Evolutionary conservation across 2,113 vertebrate species (phyloP).

Genomic region (Istiophorus platypterus): DNA sequence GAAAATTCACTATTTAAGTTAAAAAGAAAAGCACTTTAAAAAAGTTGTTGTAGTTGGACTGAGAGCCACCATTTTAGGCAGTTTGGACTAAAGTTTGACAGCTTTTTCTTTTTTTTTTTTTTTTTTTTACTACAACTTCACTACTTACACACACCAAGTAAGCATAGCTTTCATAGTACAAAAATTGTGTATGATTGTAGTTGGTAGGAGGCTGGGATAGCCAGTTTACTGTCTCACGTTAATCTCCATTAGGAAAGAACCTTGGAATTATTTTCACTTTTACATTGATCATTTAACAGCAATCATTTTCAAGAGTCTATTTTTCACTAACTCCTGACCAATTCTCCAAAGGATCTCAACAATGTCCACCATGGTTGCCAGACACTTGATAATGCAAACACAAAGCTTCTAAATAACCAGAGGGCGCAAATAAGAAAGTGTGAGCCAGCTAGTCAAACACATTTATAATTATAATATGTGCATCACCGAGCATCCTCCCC

Average conservation of each 20-base stretch:
- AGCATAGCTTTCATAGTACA: not conserved
- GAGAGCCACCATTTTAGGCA: not conserved
- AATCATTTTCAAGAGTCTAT: not conserved
- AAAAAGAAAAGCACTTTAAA: not conserved
- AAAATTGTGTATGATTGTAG: not conserved
- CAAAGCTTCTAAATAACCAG: not conserved
- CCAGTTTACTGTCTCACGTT: not conserved
- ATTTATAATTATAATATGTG: slow-evolving; percentile 55
- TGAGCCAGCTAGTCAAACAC: slow-evolving; percentile 48
- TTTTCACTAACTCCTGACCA: not conserved
- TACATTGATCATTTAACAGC: not conserved
- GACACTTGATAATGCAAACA: slow-evolving; percentile 2
- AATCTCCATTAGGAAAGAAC: no score
- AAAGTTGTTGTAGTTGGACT: no score
- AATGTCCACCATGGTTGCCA: slow-evolving; percentile 1
- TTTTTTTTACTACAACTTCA: no score
- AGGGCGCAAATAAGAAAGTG: slow-evolving; percentile 20
- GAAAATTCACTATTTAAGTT: no score
- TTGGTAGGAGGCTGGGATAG: not conserved
- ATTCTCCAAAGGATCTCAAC: slow-evolving; percentile 10
- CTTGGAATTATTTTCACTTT: no score
- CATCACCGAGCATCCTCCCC: slow-evolving; percentile 32
- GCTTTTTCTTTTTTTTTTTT: not conserved
- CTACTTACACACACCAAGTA: not conserved
- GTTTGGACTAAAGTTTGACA: not conserved